Conservation (phyloP, 2,888 invertebrate genomes). For the Sesia apiformis region DNA sequence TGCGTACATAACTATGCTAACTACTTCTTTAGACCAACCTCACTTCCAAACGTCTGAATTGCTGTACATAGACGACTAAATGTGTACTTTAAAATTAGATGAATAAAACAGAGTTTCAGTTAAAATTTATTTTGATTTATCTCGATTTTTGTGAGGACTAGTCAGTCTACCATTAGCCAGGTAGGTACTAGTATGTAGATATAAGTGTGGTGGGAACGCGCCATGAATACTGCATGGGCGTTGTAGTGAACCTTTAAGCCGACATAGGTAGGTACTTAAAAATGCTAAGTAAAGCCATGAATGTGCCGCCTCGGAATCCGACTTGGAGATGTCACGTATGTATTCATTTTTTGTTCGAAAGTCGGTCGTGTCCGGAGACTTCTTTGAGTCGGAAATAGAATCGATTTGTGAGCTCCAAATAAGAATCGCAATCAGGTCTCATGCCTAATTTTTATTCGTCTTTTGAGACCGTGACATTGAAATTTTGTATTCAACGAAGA, state of each 20-base stretch:
- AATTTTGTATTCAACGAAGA: too few species aligned
- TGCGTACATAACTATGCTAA: conserved; percentile 65
- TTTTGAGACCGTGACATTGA: neutral
- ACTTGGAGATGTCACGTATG: conserved; percentile 45
- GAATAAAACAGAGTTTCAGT: conserved; percentile 24
- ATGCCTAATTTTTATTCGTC: conserved; percentile 4
- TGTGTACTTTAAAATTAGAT: conserved; percentile 26
- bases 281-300: conserved; percentile 65
- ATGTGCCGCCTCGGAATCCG: conserved; percentile 43
- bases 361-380: conserved; percentile 39
- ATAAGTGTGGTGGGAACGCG: conserved; percentile 55
- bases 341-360: conserved; percentile 37
- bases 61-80: conserved; percentile 16
- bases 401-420: conserved; percentile 43
- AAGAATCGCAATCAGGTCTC: conserved; percentile 26
- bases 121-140: neutral
- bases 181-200: conserved; percentile 38
- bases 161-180: conserved; percentile 54
- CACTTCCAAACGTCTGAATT: conserved; percentile 11
- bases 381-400: conserved; percentile 35
- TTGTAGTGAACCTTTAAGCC: conserved; percentile 55
- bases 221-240: conserved; percentile 57
- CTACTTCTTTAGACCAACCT: conserved; percentile 30
- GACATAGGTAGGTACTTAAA: conserved; percentile 40
- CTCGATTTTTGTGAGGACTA: neutral